phyloP scores from a whole-genome alignment of 2,797 vertebrate genomes.

The Gallinago nigripennis region DNA sequence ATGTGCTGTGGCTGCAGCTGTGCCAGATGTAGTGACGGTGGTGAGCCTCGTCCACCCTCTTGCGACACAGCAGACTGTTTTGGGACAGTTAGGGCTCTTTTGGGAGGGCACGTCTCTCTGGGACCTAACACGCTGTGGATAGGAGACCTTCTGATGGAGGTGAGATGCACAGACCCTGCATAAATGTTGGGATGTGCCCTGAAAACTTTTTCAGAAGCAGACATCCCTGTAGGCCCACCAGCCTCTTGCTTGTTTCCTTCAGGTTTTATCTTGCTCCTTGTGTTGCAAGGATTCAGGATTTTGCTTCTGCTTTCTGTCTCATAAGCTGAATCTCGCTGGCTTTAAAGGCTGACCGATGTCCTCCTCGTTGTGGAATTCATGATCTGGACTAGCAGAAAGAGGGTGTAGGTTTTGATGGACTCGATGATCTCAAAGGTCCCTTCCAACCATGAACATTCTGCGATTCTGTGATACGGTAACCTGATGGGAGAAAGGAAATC shows the following conservation, averaged over 20 bases:
- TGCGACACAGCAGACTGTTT: not conserved
- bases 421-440: too few species aligned
- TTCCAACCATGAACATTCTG: too few species aligned
- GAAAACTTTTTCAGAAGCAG: not conserved
- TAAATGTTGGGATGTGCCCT: accelerated
- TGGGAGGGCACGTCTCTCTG: not conserved
- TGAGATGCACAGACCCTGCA: not conserved
- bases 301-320: not conserved
- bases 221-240: not conserved
- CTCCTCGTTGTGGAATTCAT: not conserved
- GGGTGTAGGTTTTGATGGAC: not conserved
- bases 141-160: not conserved
- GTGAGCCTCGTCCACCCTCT: not conserved
- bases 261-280: not conserved
- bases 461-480: too few species aligned
- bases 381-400: not conserved
- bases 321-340: not conserved
- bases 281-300: not conserved
- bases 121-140: not conserved
- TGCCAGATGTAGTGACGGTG: not conserved
- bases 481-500: not conserved
- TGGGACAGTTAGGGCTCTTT: not conserved
- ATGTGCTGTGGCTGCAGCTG: not conserved
- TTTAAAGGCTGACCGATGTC: not conserved
- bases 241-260: not conserved